Evolutionary conservation across 2,888 invertebrate genomes (phyloP), one percentile per base, ranked within the genome.

Genomic region (Seira sanloemensis): DNA sequence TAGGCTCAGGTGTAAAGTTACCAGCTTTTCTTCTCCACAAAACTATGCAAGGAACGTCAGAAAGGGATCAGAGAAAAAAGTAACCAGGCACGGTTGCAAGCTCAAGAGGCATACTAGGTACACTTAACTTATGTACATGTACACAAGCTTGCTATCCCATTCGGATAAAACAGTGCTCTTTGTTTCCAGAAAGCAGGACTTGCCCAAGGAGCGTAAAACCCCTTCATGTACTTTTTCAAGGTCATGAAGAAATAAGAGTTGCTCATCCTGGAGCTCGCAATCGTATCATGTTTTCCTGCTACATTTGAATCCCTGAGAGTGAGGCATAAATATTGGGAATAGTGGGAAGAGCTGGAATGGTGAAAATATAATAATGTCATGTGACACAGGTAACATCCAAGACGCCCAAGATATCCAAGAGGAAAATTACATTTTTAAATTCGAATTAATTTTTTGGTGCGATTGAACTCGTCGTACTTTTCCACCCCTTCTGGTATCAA

Each of bases 221-320:
- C 62, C 62, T 62, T 62, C 62, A 62, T 21, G 62, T 62, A 62
- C 62, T 62, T 62, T 62, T 62, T 62, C 62, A 62, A 62, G 62
- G 62, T 62, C 62, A 62, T 19, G n/a, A 50, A 37, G 12, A 50
- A 50, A 18, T 50, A 50, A 50, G n/a, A n/a, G 21, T 62, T 2
- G 62, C 21, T 62, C 62, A n/a, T n/a, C n/a, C n/a, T n/a, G n/a
- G n/a, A n/a, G n/a, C n/a, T n/a, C n/a, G n/a, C n/a, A n/a, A n/a
- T n/a, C n/a, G n/a, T n/a, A n/a, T n/a, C n/a, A n/a, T n/a, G n/a
- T 62, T 23, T 62, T 50, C 50, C n/a, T 50, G 37, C 37, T 12
- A 50, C n/a, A n/a, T n/a, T 50, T 50, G 5, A 50, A 18, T 16
- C 16, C 16, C n/a, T 7, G 50, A 12, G 16, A 50, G 50, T 7